phyloP scores from a whole-genome alignment of 2,888 invertebrate genomes.

The Hirudinaria manillensis region DNA sequence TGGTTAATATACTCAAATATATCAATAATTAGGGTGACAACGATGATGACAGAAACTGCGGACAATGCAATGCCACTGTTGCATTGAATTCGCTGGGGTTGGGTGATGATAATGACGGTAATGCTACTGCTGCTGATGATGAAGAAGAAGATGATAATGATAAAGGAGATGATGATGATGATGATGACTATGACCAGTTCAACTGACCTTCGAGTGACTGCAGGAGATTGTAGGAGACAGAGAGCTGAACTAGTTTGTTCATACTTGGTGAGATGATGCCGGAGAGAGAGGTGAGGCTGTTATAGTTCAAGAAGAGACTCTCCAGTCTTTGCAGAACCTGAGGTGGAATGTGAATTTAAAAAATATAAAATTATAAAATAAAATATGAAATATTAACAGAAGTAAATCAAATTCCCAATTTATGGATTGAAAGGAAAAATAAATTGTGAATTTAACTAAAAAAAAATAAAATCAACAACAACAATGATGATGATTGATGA shows the following conservation, averaged over 20 bases:
- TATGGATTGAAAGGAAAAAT: not conserved
- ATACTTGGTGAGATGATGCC: constrained; percentile 6
- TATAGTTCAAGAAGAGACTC: not conserved
- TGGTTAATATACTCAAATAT: too few relatives aligned
- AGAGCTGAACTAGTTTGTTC: not conserved
- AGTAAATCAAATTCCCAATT: not conserved
- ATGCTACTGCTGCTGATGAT: too few relatives aligned
- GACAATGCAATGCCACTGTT: too few relatives aligned
- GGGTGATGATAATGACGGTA: too few relatives aligned
- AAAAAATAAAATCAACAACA: too few relatives aligned
- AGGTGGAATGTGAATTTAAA: not conserved
- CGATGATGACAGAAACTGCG: too few relatives aligned
- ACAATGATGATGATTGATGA: too few relatives aligned
- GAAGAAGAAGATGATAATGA: too few relatives aligned
- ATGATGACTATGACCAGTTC: not conserved
- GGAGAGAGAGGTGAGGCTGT: constrained; percentile 13
- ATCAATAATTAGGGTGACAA: too few relatives aligned
- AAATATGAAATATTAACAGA: not conserved
- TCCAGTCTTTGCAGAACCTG: constrained; percentile 4
- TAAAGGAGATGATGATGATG: not conserved
- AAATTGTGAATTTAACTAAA: too few relatives aligned
- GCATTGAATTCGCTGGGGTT: too few relatives aligned
- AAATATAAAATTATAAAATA: too few relatives aligned
- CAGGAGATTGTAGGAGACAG: constrained; percentile 21
- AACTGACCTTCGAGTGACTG: constrained; percentile 16